Evolutionary conservation across 2,797 vertebrate genomes (phyloP).

Genomic region (Phrynocephalus guinanensis): DNA sequence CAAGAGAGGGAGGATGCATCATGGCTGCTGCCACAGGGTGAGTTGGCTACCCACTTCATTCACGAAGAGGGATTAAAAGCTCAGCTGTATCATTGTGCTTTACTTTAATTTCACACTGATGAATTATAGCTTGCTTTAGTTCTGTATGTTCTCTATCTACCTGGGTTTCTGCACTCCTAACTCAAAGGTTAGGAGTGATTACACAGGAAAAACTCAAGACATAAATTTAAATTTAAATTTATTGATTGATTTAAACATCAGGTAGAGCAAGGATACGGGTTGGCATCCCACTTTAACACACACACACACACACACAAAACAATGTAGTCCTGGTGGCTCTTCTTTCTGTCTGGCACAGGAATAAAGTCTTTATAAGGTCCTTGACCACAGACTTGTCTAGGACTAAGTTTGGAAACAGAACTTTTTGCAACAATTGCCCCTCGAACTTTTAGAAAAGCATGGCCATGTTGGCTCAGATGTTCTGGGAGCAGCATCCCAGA

Average conservation of each 20-base stretch:
- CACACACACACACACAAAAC: not conserved
- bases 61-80: not conserved
- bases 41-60: slow-evolving; percentile 6
- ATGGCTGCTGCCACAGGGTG: slow-evolving; percentile 98
- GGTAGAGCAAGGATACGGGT: not conserved
- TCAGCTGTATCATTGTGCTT: not conserved
- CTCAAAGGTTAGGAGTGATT: not conserved
- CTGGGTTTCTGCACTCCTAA: not conserved
- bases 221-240: not conserved
- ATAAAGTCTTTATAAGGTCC: not conserved
- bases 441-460: too few species aligned
- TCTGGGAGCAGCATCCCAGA: not conserved
- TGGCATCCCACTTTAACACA: not conserved
- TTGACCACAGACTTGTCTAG: not conserved
- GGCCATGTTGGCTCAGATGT: too few species aligned
- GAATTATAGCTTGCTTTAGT: not conserved
- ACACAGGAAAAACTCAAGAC: not conserved
- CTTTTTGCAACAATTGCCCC: too few species aligned
- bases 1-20: slow-evolving; percentile 94
- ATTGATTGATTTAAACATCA: not conserved
- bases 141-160: not conserved
- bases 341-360: too few species aligned
- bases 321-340: not conserved
- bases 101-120: not conserved
- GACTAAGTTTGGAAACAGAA: not conserved